phyloP scores from a whole-genome alignment of 2,113 vertebrate genomes.

The Dicaeum eximium region DNA sequence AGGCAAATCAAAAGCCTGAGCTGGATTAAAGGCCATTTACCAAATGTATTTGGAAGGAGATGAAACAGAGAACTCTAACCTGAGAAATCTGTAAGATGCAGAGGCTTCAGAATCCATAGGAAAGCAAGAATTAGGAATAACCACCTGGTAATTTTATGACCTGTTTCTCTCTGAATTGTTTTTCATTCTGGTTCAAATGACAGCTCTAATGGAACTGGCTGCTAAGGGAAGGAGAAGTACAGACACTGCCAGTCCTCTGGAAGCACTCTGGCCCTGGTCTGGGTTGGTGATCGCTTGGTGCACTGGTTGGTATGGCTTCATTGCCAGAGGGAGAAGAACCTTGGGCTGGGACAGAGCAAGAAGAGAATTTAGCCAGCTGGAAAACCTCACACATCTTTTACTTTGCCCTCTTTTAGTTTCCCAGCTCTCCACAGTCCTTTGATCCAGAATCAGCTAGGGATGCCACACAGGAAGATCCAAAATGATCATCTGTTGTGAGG shows the following conservation, averaged over 20 bases:
- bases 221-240: not conserved
- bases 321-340: not conserved
- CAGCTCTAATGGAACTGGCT: not conserved
- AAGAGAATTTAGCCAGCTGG: not conserved
- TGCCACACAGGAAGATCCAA: not conserved
- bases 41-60: not conserved
- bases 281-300: not conserved
- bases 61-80: not conserved
- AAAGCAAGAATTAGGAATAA: not conserved
- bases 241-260: not conserved
- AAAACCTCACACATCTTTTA: not conserved
- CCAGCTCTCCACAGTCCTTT: not conserved
- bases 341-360: not conserved
- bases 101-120: not conserved
- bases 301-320: not conserved
- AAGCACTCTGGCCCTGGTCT: not conserved
- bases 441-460: not conserved
- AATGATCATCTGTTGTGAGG: not conserved
- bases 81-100: not conserved
- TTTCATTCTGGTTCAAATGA: not conserved
- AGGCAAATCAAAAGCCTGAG: not conserved
- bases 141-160: not conserved
- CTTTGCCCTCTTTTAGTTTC: not conserved
- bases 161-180: not conserved
- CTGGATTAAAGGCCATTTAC: not conserved